Conservation (phyloP, 2,888 invertebrate genomes). For the Agrotis clavis region DNA sequence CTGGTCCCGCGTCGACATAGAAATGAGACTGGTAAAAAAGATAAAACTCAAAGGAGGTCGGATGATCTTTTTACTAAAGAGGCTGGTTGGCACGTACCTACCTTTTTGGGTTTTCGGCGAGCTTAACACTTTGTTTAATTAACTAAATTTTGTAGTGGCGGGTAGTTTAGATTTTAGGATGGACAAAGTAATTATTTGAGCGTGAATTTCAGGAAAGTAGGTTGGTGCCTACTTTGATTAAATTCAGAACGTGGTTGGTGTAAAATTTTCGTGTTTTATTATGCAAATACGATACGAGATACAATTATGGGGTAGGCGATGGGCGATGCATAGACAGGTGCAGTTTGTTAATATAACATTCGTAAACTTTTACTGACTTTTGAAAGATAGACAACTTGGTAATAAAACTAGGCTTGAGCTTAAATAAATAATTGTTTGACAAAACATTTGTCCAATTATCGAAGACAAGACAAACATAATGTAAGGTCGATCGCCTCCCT, state of each 20-base stretch:
- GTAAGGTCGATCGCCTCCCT: slow-evolving; percentile 12
- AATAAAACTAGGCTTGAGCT: slow-evolving; percentile 26
- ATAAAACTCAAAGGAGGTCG: slow-evolving; percentile 55
- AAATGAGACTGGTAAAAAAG: slow-evolving; percentile 67
- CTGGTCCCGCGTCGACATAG: slow-evolving; percentile 57
- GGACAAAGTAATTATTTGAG: slow-evolving; percentile 19
- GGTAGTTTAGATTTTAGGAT: slow-evolving; percentile 31
- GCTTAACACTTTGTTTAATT: slow-evolving; percentile 60
- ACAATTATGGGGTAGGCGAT: not conserved
- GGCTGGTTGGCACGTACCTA: slow-evolving; percentile 57
- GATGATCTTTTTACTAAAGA: slow-evolving; percentile 61
- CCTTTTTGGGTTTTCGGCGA: slow-evolving; percentile 47
- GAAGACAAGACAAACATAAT: slow-evolving; percentile 53
- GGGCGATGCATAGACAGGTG: not conserved
- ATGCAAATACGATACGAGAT: not conserved
- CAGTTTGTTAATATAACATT: too few relatives aligned
- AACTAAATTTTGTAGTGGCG: slow-evolving; percentile 46
- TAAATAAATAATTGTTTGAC: slow-evolving; percentile 46
- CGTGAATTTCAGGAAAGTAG: slow-evolving; percentile 10
- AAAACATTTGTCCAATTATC: slow-evolving; percentile 64
- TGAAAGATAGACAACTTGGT: too few relatives aligned
- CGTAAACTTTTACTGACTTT: too few relatives aligned
- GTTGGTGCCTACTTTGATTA: not conserved
- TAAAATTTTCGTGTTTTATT: slow-evolving; percentile 4
- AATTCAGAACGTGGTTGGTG: not conserved